A percentile compares a stretch with the other conserved stretches of the same genome.
phyloP scores from a whole-genome alignment of 2,113 vertebrate genomes.

The Gallinago media region DNA sequence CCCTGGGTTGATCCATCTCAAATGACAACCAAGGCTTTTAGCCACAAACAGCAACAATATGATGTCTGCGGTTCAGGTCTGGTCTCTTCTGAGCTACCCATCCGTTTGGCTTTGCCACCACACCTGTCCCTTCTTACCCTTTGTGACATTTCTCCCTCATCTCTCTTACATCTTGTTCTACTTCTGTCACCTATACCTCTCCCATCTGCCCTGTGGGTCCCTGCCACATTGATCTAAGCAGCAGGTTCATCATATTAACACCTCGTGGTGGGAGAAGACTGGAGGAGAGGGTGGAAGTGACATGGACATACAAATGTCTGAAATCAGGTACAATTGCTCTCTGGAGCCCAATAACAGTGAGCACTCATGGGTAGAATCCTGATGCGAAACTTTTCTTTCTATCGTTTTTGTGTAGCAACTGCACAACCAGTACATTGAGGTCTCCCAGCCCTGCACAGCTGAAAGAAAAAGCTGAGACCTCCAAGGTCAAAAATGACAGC shows the following conservation, averaged over 20 bases:
- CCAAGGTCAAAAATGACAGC: background rate
- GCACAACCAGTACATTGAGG: background rate
- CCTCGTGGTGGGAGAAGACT: background rate
- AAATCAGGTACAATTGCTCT: background rate
- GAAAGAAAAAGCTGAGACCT: background rate
- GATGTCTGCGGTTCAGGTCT: background rate
- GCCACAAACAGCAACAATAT: background rate
- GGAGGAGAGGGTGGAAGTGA: background rate
- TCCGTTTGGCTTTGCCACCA: background rate
- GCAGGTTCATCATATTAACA: background rate
- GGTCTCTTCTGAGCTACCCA: background rate
- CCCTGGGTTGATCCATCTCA: slow-evolving; percentile 1
- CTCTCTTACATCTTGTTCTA: background rate
- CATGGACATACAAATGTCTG: background rate
- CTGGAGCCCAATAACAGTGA: background rate
- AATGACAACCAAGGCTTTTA: background rate
- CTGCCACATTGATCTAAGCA: background rate
- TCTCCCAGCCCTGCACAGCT: background rate
- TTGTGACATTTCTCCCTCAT: background rate
- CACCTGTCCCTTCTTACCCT: background rate
- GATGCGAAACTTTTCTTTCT: background rate
- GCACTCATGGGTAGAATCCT: background rate
- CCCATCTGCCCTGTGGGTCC: background rate
- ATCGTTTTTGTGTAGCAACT: accelerated
- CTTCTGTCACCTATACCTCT: background rate